Percentiles rank a stretch among this genome's conserved stretches.
These are phyloP conservation scores for Gymnobelideus leadbeateri DNA, from an alignment of 2,113 vertebrate genomes.

Conservation along the genomic window DNA sequence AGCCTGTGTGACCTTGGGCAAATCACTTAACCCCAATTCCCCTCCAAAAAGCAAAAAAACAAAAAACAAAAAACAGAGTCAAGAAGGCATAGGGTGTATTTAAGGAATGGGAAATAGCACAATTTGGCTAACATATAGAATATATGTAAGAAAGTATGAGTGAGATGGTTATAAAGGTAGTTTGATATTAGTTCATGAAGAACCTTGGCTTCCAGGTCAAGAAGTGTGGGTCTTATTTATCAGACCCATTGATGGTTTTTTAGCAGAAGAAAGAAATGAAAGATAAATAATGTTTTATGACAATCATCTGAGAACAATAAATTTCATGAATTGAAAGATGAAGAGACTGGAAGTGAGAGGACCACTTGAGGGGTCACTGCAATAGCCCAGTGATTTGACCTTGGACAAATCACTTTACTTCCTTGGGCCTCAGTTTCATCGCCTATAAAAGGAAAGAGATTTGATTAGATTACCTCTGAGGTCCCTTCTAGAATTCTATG, in stretches of 20 bases:
- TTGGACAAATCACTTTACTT: neutral
- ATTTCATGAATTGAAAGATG: neutral
- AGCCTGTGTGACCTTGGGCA: too few relatives aligned
- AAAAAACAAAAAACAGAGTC: too few relatives aligned
- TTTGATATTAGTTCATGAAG: neutral
- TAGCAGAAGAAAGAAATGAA: neutral
- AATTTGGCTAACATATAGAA: neutral
- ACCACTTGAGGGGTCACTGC: neutral
- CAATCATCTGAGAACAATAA: neutral
- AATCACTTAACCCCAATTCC: too few relatives aligned
- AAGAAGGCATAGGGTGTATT: neutral
- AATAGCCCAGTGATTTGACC: neutral
- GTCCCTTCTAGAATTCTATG: neutral
- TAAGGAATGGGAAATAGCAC: neutral
- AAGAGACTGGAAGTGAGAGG: neutral
- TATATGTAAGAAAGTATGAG: neutral
- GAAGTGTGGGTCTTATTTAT: neutral
- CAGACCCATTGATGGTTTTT: slow-evolving; percentile 2
- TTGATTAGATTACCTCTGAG: neutral
- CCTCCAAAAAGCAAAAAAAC: too few relatives aligned
- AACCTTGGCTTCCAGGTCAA: neutral
- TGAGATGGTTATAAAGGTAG: neutral
- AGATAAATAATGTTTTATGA: neutral
- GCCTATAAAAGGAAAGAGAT: neutral
- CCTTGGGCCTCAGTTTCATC: neutral